Evolutionary conservation across 2,113 vertebrate species (phyloP).

Genomic region (Delphinapterus leucas): DNA sequence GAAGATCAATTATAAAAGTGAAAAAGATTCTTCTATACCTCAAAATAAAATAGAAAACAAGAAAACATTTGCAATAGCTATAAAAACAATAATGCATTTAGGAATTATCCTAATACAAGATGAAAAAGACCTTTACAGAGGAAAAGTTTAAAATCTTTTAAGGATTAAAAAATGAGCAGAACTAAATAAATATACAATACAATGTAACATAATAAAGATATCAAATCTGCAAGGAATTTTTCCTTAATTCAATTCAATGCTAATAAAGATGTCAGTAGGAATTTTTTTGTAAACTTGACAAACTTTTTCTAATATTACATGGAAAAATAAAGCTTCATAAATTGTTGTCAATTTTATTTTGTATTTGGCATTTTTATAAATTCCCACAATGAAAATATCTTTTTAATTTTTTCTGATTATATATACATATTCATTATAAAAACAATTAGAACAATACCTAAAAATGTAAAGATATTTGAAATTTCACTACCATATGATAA

Average conservation of each 20-base stretch:
- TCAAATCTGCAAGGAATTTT: neutral
- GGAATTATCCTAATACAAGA: neutral
- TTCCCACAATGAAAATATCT: neutral
- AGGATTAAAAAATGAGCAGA: neutral
- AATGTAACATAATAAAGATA: neutral
- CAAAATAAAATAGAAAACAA: constrained; percentile 7
- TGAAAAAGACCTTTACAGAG: neutral
- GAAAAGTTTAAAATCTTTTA: neutral
- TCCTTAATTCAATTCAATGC: neutral
- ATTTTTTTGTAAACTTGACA: neutral
- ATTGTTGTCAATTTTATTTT: neutral
- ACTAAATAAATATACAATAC: neutral
- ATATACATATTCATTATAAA: neutral
- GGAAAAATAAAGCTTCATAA: neutral
- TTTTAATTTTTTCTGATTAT: neutral
- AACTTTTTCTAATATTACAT: neutral
- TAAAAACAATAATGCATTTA: neutral
- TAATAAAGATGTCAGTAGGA: neutral
- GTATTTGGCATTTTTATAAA: neutral
- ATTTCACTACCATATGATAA: neutral
- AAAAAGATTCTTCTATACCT: neutral
- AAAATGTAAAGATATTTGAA: neutral
- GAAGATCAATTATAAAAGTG: neutral
- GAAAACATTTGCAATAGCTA: neutral
- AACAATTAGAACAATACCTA: neutral